A percentile compares a stretch with the other conserved stretches of the same genome.
Evolutionary conservation across 2,797 vertebrate species (phyloP).

Genomic region (Poeciliopsis presidionis): DNA sequence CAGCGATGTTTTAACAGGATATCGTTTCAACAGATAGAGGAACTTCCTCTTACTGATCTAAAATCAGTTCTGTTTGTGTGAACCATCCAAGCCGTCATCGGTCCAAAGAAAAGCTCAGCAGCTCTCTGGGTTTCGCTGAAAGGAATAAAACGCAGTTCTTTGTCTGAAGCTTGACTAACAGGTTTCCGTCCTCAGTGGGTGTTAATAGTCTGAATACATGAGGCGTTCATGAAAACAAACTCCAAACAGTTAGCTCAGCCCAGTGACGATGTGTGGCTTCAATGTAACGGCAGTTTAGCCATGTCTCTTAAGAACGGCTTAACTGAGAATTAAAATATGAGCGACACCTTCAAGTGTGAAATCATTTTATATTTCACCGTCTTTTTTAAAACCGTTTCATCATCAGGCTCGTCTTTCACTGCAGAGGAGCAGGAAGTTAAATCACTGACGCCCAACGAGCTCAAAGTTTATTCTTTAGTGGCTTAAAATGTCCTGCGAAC

Average conservation of each 20-base stretch:
- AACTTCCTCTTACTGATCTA: conserved; percentile 9
- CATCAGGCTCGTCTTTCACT: not conserved
- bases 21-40: not conserved
- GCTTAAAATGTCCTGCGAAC: conserved; percentile 1
- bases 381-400: not conserved
- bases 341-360: not conserved
- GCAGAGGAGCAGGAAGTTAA: conserved; percentile 3
- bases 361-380: not conserved
- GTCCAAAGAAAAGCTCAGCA: not conserved
- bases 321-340: not conserved
- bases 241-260: not conserved
- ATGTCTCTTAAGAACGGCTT: not conserved
- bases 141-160: not conserved
- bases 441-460: not conserved
- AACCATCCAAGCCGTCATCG: not conserved
- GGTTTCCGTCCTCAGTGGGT: not conserved
- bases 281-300: not conserved
- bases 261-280: not conserved
- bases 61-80: not conserved
- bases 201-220: not conserved
- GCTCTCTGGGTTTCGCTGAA: not conserved
- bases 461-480: not conserved
- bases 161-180: not conserved
- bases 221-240: not conserved
- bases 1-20: not conserved